Evolutionary conservation across 2,797 vertebrate genomes (phyloP).

Genomic region (Coregonus suidteri): DNA sequence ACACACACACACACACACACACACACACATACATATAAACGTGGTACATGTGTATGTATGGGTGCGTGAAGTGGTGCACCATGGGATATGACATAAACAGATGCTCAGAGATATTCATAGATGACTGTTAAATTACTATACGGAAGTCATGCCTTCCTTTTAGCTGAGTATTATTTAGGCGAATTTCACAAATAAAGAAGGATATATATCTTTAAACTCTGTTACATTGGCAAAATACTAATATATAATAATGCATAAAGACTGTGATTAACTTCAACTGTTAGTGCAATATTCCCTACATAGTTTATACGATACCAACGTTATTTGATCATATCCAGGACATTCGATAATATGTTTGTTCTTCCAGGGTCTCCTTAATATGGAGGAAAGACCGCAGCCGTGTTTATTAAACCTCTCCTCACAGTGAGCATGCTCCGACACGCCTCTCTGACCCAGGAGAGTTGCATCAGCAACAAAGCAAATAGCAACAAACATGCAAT

Average conservation of each 20-base stretch:
- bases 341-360: background rate
- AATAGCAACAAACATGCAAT: conserved; percentile 49
- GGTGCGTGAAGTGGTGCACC: background rate
- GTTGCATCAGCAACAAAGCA: conserved; percentile 53
- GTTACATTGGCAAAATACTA: background rate
- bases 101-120: background rate
- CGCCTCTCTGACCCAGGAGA: conserved; percentile 29
- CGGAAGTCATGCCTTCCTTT: background rate
- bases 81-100: background rate
- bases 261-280: background rate
- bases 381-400: background rate
- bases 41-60: background rate
- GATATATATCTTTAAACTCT: background rate
- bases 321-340: background rate
- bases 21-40: background rate
- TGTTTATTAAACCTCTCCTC: conserved; percentile 13
- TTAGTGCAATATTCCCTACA: background rate
- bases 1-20: background rate
- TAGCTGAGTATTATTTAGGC: background rate
- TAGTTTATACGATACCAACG: too few species aligned
- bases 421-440: background rate
- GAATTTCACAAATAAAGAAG: background rate
- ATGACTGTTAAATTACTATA: background rate
- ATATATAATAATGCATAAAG: background rate
- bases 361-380: background rate